Evolutionary conservation across 1,140 invertebrate genomes (phyloP).

Genomic region (Homalodisca vitripennis): DNA sequence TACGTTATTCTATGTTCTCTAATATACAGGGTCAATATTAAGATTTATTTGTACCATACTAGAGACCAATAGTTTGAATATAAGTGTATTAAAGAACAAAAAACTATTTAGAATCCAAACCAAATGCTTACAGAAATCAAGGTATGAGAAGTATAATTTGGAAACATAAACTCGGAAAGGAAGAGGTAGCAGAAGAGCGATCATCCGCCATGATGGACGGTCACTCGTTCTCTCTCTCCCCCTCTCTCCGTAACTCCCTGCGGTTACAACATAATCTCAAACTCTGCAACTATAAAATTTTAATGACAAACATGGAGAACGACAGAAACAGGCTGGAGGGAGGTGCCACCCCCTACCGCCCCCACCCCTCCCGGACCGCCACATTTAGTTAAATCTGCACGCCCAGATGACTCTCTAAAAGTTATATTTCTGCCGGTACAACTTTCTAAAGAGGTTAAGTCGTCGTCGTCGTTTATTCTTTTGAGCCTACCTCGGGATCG

Average conservation of each 20-base stretch:
- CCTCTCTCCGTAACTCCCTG: not conserved
- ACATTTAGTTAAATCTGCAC: conserved; percentile 26
- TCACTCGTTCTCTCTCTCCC: too few species aligned
- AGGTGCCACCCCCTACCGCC: not conserved
- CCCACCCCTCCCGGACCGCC: not conserved
- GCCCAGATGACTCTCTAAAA: conserved; percentile 14
- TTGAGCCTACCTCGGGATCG: conserved; percentile 1
- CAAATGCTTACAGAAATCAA: too few species aligned
- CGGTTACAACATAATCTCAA: conserved; percentile 26
- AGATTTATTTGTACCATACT: too few species aligned
- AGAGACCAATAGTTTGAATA: too few species aligned
- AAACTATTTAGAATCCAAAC: too few species aligned
- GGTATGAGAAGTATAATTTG: too few species aligned
- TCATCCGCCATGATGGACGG: too few species aligned
- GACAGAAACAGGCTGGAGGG: conserved; percentile 9
- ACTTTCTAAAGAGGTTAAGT: conserved; percentile 9
- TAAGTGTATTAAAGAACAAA: too few species aligned
- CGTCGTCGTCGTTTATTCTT: not conserved
- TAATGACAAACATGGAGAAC: conserved; percentile 24
- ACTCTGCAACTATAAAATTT: conserved; percentile 31
- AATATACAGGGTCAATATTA: too few species aligned
- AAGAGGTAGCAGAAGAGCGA: too few species aligned
- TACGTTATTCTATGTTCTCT: too few species aligned
- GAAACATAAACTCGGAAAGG: too few species aligned
- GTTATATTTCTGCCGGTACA: conserved; percentile 12